Conservation (phyloP, 64 coral and sea anemone genomes). For the Stichodactyla helianthus region DNA sequence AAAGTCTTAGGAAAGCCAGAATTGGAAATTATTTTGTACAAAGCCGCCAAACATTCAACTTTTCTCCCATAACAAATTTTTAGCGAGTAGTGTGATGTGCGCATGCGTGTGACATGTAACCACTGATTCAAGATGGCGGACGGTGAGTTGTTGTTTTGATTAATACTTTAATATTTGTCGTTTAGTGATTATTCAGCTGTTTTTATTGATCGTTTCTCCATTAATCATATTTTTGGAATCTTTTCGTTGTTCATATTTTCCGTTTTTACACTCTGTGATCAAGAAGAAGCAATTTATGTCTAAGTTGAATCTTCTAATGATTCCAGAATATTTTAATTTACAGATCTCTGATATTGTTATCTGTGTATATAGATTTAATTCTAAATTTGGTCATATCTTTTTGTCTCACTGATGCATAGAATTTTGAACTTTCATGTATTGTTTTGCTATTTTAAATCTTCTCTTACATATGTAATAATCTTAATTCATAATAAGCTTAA, state of each 20-base stretch:
- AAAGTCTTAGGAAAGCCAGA: background rate
- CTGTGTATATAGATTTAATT: background rate
- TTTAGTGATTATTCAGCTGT: too few relatives aligned
- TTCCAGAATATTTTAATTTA: background rate
- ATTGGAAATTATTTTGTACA: background rate
- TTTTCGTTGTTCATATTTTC: background rate
- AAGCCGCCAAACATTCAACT: background rate
- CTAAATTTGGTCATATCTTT: background rate
- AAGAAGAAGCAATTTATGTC: background rate
- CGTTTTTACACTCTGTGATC: background rate
- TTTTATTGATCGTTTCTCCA: background rate
- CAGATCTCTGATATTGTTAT: background rate
- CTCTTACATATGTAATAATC: too few relatives aligned
- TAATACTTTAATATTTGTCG: background rate
- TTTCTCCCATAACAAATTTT: slow-evolving; percentile 19
- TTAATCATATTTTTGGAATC: background rate
- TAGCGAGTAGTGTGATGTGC: background rate
- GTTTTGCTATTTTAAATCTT: background rate
- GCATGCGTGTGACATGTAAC: slow-evolving; percentile 21
- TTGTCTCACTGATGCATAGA: background rate
- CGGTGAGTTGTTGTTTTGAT: background rate
- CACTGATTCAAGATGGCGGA: slow-evolving; percentile 57
- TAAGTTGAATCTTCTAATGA: background rate
- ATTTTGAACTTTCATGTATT: background rate
- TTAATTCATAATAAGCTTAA: too few relatives aligned